A percentile compares a stretch with the other conserved stretches of the same genome.
Conservation (phyloP, 2,797 vertebrate species). For the Anableps anableps region DNA sequence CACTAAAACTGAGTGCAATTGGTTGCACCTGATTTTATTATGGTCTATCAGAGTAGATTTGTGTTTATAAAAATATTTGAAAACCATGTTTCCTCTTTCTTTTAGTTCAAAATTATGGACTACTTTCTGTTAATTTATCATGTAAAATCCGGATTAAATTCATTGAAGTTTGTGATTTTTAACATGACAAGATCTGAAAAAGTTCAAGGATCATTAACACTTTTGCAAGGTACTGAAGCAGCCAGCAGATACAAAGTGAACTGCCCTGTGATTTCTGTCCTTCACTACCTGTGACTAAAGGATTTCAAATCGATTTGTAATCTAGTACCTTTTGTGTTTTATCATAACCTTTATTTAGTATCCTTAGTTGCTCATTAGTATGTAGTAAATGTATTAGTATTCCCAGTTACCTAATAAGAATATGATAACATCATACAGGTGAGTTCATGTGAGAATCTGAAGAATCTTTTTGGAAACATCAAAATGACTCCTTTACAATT, state of each 20-base stretch:
- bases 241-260: not conserved
- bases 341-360: not conserved
- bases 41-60: not conserved
- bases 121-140: not conserved
- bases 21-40: not conserved
- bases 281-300: not conserved
- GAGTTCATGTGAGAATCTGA: not conserved
- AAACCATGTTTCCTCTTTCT: not conserved
- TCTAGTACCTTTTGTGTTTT: not conserved
- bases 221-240: not conserved
- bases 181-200: not conserved
- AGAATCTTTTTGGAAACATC: not conserved
- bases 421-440: not conserved
- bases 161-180: not conserved
- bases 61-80: not conserved
- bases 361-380: not conserved
- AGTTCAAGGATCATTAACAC: not conserved
- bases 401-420: not conserved
- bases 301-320: not conserved
- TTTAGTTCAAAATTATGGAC: not conserved
- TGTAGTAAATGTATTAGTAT: not conserved
- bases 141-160: not conserved
- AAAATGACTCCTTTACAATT: slow-evolving; percentile 22
- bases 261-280: not conserved
- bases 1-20: not conserved